Conservation (phyloP, 2,888 invertebrate genomes). For the Andrena marginata region DNA sequence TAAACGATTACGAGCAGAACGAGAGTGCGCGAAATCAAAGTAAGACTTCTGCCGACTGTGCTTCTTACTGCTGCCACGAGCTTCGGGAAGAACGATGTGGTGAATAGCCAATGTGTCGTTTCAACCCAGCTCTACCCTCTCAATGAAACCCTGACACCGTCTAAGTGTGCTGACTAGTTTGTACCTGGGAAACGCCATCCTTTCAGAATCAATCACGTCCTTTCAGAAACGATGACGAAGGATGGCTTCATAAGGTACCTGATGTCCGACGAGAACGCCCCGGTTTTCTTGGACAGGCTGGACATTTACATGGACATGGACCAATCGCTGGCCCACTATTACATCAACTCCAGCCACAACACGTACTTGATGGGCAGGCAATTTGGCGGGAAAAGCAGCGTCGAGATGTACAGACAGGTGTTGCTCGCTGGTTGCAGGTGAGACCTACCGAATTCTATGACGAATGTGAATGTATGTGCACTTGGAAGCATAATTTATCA, state of each 20-base stretch:
- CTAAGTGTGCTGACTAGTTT: constrained; percentile 43
- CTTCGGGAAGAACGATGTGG: background rate
- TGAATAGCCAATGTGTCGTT: constrained; percentile 2
- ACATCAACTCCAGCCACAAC: constrained; percentile 99
- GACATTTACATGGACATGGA: constrained; percentile 99
- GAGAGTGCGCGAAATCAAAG: constrained; percentile 91
- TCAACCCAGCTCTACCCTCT: background rate
- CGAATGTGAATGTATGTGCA: no score
- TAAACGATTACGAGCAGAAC: constrained; percentile 96
- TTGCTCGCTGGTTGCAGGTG: constrained; percentile 98
- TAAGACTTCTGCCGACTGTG: constrained; percentile 83
- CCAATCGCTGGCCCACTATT: constrained; percentile 98
- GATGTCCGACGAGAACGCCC: constrained; percentile 99
- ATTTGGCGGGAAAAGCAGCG: constrained; percentile 99
- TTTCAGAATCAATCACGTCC: constrained; percentile 74
- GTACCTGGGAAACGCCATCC: constrained; percentile 66
- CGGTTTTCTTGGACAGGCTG: constrained; percentile 98
- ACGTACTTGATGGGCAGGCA: constrained; percentile 97
- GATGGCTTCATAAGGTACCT: constrained; percentile 99
- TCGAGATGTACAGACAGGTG: constrained; percentile 99
- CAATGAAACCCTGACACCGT: background rate
- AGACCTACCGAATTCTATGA: constrained; percentile 62
- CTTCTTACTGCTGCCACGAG: background rate
- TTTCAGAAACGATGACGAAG: constrained; percentile 93
- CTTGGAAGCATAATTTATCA: no score